A percentile compares a stretch with the other conserved stretches of the same genome.
These are phyloP conservation scores for Merodon equestris DNA, from an alignment of 2,888 invertebrate species.

Conservation along the genomic window DNA sequence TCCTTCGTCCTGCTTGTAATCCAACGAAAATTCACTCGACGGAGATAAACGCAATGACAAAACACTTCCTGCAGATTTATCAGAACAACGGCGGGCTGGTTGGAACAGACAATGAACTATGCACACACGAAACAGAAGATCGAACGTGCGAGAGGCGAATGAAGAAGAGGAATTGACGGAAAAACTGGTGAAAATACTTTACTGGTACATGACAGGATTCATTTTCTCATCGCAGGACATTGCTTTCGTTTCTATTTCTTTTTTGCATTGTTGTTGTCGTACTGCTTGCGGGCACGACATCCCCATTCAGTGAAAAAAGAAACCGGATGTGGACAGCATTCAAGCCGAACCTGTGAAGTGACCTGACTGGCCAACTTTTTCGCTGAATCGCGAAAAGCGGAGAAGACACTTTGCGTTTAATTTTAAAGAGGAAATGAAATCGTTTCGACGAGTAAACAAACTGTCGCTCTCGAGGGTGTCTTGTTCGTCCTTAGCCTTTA, in stretches of 20 bases:
- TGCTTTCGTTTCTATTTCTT: background rate
- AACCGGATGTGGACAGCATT: too few species aligned
- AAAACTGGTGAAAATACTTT: conserved; percentile 57
- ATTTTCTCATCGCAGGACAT: conserved; percentile 44
- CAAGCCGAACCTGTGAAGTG: too few species aligned
- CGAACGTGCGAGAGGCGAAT: too few species aligned
- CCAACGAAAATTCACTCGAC: background rate
- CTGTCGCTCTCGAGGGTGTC: conserved; percentile 12
- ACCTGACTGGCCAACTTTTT: too few species aligned
- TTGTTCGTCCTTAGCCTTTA: conserved; percentile 7
- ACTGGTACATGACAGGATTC: conserved; percentile 63
- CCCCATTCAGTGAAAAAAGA: background rate
- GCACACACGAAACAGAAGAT: background rate
- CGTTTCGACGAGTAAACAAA: conserved; percentile 60
- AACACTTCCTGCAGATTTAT: conserved; percentile 51
- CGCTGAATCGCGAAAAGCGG: background rate
- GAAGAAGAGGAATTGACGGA: conserved; percentile 53
- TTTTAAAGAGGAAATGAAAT: conserved; percentile 57
- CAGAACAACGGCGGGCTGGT: conserved; percentile 12
- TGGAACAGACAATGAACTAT: background rate
- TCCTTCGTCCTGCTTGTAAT: too few species aligned
- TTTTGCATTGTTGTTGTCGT: conserved; percentile 14
- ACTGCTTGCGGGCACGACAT: conserved; percentile 47
- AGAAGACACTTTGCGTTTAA: conserved; percentile 48
- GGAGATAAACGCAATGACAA: conserved; percentile 41